These are phyloP conservation scores for Lutjanus erythropterus DNA, from an alignment of 2,113 vertebrate species.

Conservation along the genomic window DNA sequence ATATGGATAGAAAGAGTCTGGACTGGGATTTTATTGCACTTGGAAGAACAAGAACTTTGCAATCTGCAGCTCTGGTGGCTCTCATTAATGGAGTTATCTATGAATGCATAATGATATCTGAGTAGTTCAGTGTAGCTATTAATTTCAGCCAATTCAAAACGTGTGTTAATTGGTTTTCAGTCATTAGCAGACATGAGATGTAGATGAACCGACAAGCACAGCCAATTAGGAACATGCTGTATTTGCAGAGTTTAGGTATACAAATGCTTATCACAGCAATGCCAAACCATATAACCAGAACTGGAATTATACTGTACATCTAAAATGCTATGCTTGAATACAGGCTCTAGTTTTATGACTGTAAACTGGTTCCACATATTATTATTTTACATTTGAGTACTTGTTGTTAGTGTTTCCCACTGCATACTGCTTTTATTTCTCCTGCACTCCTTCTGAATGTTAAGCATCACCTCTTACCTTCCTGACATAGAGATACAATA, in stretches of 20 bases:
- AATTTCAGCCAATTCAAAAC: constrained; percentile 31
- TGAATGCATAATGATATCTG: constrained; percentile 36
- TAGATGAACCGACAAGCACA: constrained; percentile 25
- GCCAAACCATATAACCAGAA: background rate
- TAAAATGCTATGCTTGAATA: background rate
- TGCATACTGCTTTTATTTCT: background rate
- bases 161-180: constrained; percentile 33
- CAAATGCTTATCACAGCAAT: background rate
- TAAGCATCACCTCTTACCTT: background rate
- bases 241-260: background rate
- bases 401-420: background rate
- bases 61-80: constrained; percentile 18
- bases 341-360: too few relatives aligned
- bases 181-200: constrained; percentile 41
- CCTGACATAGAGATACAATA: background rate
- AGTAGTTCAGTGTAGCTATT: constrained; percentile 31
- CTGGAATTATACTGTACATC: background rate
- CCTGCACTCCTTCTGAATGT: background rate
- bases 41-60: constrained; percentile 8
- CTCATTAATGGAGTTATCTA: constrained; percentile 29
- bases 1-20: constrained; percentile 33
- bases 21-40: constrained; percentile 38
- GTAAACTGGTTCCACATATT: too few relatives aligned
- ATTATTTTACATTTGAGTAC: background rate
- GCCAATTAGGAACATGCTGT: background rate